Evolutionary conservation across 1,140 invertebrate species (phyloP).

Genomic region (Danaus melanippus): DNA sequence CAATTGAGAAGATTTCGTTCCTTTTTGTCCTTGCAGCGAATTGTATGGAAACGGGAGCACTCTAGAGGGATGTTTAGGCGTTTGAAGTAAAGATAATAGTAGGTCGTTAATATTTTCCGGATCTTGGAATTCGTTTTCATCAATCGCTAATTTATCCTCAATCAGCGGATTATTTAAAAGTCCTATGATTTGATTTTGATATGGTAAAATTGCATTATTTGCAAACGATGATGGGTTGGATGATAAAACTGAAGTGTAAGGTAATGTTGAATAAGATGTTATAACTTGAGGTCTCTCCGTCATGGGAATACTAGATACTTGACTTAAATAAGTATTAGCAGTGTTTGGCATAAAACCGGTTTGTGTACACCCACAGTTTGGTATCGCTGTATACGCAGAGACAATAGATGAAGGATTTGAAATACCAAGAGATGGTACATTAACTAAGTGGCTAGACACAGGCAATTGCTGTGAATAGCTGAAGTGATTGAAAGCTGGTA

Average conservation of each 20-base stretch:
- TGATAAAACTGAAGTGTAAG: conserved; percentile 10
- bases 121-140: conserved; percentile 2
- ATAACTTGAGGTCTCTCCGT: conserved; percentile 8
- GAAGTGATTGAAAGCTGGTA: conserved; percentile 5
- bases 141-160: conserved; percentile 5
- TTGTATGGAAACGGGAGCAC: neutral
- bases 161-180: conserved; percentile 4
- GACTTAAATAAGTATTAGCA: conserved; percentile 7
- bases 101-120: conserved; percentile 6
- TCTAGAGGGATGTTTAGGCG: conserved; percentile 8
- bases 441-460: neutral
- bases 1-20: conserved; percentile 32
- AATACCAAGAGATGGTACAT: conserved; percentile 5
- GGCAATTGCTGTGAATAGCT: conserved; percentile 9
- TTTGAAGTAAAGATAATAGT: conserved; percentile 11
- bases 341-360: conserved; percentile 7
- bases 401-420: conserved; percentile 7
- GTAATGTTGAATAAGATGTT: conserved; percentile 2
- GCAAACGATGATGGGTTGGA: conserved; percentile 9
- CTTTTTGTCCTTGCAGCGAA: conserved; percentile 5
- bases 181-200: conserved; percentile 6
- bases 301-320: conserved; percentile 1
- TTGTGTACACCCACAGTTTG: conserved; percentile 6
- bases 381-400: conserved; percentile 9
- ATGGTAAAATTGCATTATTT: conserved; percentile 6